These are phyloP conservation scores for Eublepharis macularius DNA, from an alignment of 2,113 vertebrate species.

Conservation along the genomic window DNA sequence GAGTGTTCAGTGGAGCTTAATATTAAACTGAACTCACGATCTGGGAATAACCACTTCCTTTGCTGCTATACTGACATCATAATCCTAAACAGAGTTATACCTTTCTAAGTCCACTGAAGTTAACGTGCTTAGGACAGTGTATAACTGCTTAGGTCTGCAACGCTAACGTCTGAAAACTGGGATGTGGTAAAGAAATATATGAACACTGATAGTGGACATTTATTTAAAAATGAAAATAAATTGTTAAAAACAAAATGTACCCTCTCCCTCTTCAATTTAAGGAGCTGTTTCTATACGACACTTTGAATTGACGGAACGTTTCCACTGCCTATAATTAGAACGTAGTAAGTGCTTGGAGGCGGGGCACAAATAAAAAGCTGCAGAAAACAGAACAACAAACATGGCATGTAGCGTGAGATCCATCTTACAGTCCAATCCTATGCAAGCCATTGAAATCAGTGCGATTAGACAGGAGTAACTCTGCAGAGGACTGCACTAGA, in stretches of 20 bases:
- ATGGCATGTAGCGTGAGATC: slow-evolving; percentile 42
- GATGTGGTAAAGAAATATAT: slow-evolving; percentile 31
- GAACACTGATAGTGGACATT: slow-evolving; percentile 20
- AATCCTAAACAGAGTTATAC: no score
- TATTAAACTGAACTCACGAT: slow-evolving; percentile 35
- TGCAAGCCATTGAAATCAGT: no score
- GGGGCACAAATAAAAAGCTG: slow-evolving; percentile 33
- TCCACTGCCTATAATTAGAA: slow-evolving; percentile 38
- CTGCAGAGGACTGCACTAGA: no score
- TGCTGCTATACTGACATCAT: slow-evolving; percentile 14
- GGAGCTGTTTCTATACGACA: slow-evolving; percentile 53
- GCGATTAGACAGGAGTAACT: no score
- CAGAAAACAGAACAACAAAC: slow-evolving; percentile 27
- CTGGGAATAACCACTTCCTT: slow-evolving; percentile 25
- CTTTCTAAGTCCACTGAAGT: no score
- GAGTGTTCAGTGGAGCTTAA: slow-evolving; percentile 38
- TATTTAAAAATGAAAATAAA: slow-evolving; percentile 19
- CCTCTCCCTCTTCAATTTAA: slow-evolving; percentile 24
- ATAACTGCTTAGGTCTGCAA: no score
- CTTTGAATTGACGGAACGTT: slow-evolving; percentile 53
- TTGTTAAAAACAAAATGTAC: no score
- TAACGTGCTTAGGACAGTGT: no score
- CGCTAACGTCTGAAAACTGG: slow-evolving; percentile 40
- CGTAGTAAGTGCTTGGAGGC: slow-evolving; percentile 45
- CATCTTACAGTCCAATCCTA: slow-evolving; percentile 2